phyloP scores from a whole-genome alignment of 2,113 vertebrate genomes.

The Furnarius figulus region DNA sequence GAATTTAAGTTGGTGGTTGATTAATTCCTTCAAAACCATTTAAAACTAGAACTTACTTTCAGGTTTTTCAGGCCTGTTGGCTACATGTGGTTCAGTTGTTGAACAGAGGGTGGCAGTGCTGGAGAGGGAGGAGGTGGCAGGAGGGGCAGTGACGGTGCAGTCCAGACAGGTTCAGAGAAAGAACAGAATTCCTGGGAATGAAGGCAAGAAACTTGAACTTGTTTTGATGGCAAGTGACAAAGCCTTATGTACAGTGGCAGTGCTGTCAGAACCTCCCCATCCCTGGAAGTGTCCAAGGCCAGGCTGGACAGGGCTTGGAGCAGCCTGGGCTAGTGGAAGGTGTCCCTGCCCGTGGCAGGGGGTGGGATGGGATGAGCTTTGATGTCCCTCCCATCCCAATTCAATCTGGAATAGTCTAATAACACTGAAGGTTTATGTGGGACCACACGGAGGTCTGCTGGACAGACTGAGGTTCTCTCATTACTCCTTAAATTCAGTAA shows the following conservation, averaged over 20 bases:
- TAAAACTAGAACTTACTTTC: not conserved
- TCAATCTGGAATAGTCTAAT: not conserved
- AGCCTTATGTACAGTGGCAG: not conserved
- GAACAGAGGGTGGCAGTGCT: not conserved
- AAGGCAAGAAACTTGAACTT: not conserved
- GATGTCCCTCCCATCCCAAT: not conserved
- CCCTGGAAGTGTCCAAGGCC: not conserved
- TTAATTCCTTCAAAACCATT: not conserved
- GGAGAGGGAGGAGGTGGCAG: not conserved
- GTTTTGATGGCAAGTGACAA: not conserved
- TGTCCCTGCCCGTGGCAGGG: not conserved
- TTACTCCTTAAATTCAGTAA: not conserved
- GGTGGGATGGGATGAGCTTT: not conserved
- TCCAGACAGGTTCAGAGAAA: not conserved
- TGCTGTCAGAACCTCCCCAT: not conserved
- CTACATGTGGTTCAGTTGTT: not conserved
- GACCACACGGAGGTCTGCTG: not conserved
- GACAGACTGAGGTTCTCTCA: not conserved
- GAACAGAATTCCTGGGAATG: not conserved
- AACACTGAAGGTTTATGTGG: not conserved
- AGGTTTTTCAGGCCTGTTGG: not conserved
- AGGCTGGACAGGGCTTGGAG: not conserved
- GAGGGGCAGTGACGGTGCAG: not conserved
- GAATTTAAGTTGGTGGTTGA: not conserved
- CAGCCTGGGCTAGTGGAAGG: fast-evolving